A percentile compares a stretch with the other conserved stretches of the same genome.
Evolutionary conservation across 30 jellyfish, hydroid and myxozoan genomes (phyloP).

Genomic region (Hydractinia symbiolongicarpus): DNA sequence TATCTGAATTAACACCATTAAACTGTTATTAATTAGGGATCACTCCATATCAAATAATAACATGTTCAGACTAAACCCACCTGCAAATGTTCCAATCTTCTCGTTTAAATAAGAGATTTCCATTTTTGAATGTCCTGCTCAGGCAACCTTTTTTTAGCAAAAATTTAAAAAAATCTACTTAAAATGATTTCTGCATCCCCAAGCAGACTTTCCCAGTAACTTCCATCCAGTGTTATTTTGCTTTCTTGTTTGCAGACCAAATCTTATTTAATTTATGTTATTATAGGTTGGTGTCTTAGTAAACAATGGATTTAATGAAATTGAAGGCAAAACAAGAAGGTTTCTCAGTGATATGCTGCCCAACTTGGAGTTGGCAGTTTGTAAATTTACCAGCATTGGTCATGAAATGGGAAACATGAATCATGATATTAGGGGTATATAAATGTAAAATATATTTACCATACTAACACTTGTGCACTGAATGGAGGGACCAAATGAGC

Average conservation of each 20-base stretch:
- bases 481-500: too few relatives aligned
- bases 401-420: conserved; percentile 26
- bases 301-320: not conserved
- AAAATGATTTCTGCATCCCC: not conserved
- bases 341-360: not conserved
- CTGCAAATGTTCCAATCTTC: too few relatives aligned
- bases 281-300: conserved; percentile 8
- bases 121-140: too few relatives aligned
- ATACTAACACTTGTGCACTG: not conserved
- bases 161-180: too few relatives aligned
- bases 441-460: not conserved
- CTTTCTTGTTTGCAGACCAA: not conserved
- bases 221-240: not conserved
- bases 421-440: conserved; percentile 14
- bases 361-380: conserved; percentile 18
- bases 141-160: too few relatives aligned
- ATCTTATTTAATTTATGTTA: not conserved
- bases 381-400: conserved; percentile 29
- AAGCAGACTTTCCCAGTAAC: not conserved
- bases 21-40: too few relatives aligned
- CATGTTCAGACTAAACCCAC: too few relatives aligned
- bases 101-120: too few relatives aligned
- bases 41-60: too few relatives aligned
- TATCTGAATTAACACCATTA: too few relatives aligned
- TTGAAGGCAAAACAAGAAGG: not conserved